Conservation (phyloP, 2,797 vertebrate species). For the Cynopterus sphinx region DNA sequence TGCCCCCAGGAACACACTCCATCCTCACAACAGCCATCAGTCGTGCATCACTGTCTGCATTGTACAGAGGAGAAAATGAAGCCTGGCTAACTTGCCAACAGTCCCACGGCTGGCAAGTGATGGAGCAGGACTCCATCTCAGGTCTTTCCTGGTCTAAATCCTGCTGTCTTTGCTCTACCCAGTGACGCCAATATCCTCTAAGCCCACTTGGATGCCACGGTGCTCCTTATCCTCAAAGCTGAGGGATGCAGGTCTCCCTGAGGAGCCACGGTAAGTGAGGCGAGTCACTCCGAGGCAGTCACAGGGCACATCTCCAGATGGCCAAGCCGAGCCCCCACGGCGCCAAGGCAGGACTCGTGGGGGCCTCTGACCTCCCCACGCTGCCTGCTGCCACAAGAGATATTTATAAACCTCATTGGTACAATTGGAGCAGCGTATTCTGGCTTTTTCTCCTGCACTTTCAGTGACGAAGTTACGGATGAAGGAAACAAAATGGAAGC, state of each 20-base stretch:
- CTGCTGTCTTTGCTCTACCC: background rate
- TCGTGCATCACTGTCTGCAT: background rate
- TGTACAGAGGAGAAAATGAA: background rate
- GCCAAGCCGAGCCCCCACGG: background rate
- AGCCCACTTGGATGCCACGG: background rate
- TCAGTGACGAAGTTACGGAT: slow-evolving; percentile 64
- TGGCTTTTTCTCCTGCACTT: slow-evolving; percentile 51
- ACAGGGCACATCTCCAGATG: background rate
- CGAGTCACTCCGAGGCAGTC: background rate
- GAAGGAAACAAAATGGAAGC: slow-evolving; percentile 55
- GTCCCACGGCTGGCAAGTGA: background rate
- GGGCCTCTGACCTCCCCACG: background rate
- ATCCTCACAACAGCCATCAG: background rate
- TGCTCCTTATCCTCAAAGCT: background rate
- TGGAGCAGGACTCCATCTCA: background rate
- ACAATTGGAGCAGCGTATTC: background rate
- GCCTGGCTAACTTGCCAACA: background rate
- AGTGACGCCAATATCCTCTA: background rate
- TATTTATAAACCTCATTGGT: slow-evolving; percentile 63
- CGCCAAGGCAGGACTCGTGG: background rate
- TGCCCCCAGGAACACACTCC: background rate
- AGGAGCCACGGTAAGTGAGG: background rate
- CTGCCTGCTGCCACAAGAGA: background rate
- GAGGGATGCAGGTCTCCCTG: background rate
- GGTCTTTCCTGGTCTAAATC: background rate